phyloP scores from a whole-genome alignment of 2,888 invertebrate genomes.

The Molorchus minor region DNA sequence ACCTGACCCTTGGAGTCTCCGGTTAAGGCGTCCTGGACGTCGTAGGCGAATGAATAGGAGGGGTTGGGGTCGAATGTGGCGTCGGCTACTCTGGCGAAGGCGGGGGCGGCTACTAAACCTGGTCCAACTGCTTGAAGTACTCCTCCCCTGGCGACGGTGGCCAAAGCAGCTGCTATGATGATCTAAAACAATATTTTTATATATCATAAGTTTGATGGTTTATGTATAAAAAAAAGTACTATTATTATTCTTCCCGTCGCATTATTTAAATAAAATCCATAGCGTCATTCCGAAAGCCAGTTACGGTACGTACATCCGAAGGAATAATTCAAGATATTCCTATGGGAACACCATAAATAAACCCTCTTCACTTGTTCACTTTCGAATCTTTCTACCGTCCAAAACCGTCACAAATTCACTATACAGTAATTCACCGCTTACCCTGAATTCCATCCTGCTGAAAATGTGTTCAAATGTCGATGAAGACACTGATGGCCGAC shows the following conservation, averaged over 20 bases:
- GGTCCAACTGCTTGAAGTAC: conserved; percentile 55
- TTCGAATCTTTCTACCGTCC: conserved; percentile 4
- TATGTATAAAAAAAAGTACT: too few species aligned
- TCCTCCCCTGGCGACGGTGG: conserved; percentile 52
- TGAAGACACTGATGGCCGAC: conserved; percentile 38
- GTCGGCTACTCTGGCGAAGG: conserved; percentile 60
- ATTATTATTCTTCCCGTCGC: background rate
- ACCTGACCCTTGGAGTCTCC: conserved; percentile 68
- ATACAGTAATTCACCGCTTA: conserved; percentile 36
- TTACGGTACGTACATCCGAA: too few species aligned
- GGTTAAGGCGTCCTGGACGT: conserved; percentile 73
- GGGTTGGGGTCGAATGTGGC: conserved; percentile 69
- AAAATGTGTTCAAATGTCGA: too few species aligned
- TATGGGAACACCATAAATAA: too few species aligned
- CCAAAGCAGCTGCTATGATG: conserved; percentile 46
- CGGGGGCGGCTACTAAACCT: conserved; percentile 55
- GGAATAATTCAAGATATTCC: too few species aligned
- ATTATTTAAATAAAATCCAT: too few species aligned
- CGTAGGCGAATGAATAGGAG: conserved; percentile 75
- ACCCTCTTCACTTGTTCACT: too few species aligned
- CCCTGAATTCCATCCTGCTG: conserved; percentile 45
- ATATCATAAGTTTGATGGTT: too few species aligned
- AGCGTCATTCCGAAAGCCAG: too few species aligned
- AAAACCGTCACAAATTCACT: conserved; percentile 16
- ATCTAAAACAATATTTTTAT: conserved; percentile 42